Evolutionary conservation across 2,797 vertebrate genomes (phyloP), one percentile per base, ranked within the genome.

Genomic region (Mycteria americana): DNA sequence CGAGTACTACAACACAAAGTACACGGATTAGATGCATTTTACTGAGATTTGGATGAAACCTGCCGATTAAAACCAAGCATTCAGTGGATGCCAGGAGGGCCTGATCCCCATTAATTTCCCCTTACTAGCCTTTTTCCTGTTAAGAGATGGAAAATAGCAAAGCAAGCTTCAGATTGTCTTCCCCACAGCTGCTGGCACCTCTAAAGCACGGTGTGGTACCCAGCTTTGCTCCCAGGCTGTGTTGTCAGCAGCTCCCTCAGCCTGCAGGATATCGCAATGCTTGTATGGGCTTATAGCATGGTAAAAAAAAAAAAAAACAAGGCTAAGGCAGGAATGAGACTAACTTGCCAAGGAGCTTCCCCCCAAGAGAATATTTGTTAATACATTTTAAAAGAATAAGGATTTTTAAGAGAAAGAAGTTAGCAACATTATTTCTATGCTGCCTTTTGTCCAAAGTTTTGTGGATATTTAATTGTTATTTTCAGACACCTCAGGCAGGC

Each of bases 121-220:
- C 14, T 63, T 15, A 16, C 8, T 18, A 19, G 45, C 12, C 9
- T 63, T 76, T 74, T 89, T 62, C 23, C 30, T 67, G 16, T 27
- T 62, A 43, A 22, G 65, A 83, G 65, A 35, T 17, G 41, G 72
- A 64, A 82, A 85, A 64, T 3, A 68, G 53, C 33, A 72, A 64
- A 67, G 48, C 22, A 27, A 69, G 16, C 28, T 30, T 51, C 51
- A 77, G 80, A 12, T 56, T 76, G 70, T 60, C 19, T 22, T n/a
- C 45, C 39, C 31, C 16, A 3, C 9, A 31, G 43, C 43, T 53
- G 33, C 74, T 57, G 85, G 37, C 37, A 18, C 21, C 48, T 48
- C 73, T 50, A 35, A 60, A 69, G 31, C 43, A 13, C 0, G 0
- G 16, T 6, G 59, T 37, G 59, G 51, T 35, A 48, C 60, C 18